Base-by-base conservation (phyloP, 1,140 invertebrate genomes). In the Scaptomyza montana region DNA sequence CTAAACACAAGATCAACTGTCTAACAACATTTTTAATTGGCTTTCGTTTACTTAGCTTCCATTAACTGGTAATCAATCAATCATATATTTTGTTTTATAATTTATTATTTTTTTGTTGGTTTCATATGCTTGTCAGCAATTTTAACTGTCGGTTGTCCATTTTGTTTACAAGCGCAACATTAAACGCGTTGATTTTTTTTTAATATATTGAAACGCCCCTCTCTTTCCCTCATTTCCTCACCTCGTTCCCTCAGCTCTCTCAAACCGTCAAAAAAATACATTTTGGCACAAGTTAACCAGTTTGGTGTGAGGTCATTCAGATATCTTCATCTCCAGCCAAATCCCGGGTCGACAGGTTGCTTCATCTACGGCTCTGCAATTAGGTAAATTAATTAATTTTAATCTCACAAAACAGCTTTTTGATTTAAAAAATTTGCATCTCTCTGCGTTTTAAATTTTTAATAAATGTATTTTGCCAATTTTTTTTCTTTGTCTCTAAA, bases 371-470 rank as follows among this genome's bases (percentile, higher is more conserved):
- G 64, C 63, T 61, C 84, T 82, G 78, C 89, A 86, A 86, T 86
- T 89, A 86, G 73, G 71, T 82, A 78, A 78, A 77, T 86, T 86
- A 78, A 86, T 86, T 89, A 86, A 86, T 78, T 87, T 85, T 39
- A 46, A 70, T 53, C 63, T 65, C 55, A 59, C 50, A 45, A 57
- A 59, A 69, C 54, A 50, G 5, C 8, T 19, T 25, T 61, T 62
- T 30, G 51, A 70, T 56, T 65, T 30, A 16, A 55, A 66, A 25
- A 28, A 66, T 66, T 66, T 36, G 55, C 30, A 39, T 46, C 30
- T 60, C 41, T 54, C 28, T 54, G 66, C 49, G 74, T 73, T 41
- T 28, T 33, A 33, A 5, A 36, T 36, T 36, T 36, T 55, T 51
- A 69, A 65, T 61, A 73, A 53, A 21, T 61, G 25, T 45, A 25